phyloP scores from a whole-genome alignment of 2,797 vertebrate genomes.

The Acrocephalus scirpaceus region DNA sequence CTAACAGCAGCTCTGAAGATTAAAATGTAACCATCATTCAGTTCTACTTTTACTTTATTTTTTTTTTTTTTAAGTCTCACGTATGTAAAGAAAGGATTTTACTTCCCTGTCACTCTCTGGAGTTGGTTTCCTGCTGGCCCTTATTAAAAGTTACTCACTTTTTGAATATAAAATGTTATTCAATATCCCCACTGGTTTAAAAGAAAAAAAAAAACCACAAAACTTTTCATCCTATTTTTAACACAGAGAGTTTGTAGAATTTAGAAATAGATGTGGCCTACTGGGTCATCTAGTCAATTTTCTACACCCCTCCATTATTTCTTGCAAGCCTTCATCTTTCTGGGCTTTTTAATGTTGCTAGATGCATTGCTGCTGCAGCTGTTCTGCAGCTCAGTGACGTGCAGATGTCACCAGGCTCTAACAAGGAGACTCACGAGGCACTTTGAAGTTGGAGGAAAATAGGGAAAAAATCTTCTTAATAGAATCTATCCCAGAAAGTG shows the following conservation, averaged over 20 bases:
- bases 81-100: neutral
- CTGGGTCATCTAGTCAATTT: neutral
- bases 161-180: neutral
- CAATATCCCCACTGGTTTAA: neutral
- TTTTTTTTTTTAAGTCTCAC: neutral
- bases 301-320: neutral
- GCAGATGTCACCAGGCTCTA: neutral
- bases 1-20: neutral
- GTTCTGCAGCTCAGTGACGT: neutral
- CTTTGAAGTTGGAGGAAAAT: constrained; percentile 7
- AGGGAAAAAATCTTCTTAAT: constrained; percentile 4
- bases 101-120: neutral
- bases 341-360: constrained; percentile 1
- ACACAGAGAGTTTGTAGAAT: neutral
- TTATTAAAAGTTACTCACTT: neutral
- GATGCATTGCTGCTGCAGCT: neutral
- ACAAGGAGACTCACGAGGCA: neutral
- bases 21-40: neutral
- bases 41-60: neutral
- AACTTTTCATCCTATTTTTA: neutral
- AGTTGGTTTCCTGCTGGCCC: neutral
- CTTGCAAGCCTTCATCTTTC: neutral
- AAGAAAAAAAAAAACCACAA: neutral
- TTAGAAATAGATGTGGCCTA: neutral
- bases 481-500: neutral